Base-by-base conservation (phyloP, 2,888 invertebrate species). In the Platerodrilus igneus region DNA sequence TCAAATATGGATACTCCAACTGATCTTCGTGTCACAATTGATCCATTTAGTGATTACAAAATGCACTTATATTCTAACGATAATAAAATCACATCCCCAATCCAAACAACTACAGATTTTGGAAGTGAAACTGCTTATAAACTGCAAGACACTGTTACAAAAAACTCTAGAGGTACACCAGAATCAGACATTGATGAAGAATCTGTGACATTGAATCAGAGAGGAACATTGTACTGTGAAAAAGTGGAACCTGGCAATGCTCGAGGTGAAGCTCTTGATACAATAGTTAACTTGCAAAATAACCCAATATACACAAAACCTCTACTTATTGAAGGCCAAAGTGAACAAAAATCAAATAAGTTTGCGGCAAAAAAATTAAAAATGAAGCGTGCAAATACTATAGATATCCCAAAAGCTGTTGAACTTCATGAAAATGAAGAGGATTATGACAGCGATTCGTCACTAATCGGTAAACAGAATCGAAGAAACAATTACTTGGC, bases 311-410 rank as follows among this genome's bases (percentile, higher is more conserved):
- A 66, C 37, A 41, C 51, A 1, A 51, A 55, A 45, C 54, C 55
- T 4, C 21, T 36, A 10, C 42, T 47, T 15, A 37, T 26, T 30
- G 30, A 25, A 23, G 7, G 15, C 9, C 27, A 33, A 7, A 38
- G 45, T 4, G 30, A 36, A n/a, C 49, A 47, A 44, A 65, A 70
- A 2, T 21, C 32, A 1, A 69, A 65, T 49, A 61, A 75, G 41
- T 80, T 77, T 51, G 71, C 71, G 31, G 76, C 72, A 45, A 83
- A 83, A 53, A 86, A 85, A 59, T 71, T 81, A 14, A 79, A 83
- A 55, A 86, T 90, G 81, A 90, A 89, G 66, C 77, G 90, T 9
- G 89, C 90, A 3, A 91, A 91, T 54, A 91, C 91, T 1, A 87
- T 90, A 47, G 89, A 90, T 59, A 88, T 90, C 60, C 88, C 89